Evolutionary conservation across 1,140 invertebrate genomes (phyloP).

Genomic region (Drosophila leontia): DNA sequence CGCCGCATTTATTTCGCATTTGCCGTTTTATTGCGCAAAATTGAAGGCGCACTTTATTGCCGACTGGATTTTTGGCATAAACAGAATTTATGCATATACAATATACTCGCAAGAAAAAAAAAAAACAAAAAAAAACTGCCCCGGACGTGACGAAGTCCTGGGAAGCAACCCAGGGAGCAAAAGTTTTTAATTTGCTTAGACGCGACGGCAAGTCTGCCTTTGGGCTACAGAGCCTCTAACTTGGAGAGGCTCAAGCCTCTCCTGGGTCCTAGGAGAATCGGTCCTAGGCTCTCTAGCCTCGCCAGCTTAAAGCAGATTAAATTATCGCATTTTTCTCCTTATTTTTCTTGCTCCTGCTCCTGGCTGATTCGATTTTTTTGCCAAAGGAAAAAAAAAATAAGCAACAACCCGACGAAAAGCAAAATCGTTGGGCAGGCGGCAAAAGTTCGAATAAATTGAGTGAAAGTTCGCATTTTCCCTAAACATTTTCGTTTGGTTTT

Average conservation of each 20-base stretch:
- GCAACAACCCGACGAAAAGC: constrained; percentile 6
- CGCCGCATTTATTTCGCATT: constrained; percentile 60
- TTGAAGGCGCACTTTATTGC: constrained; percentile 69
- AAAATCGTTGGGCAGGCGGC: constrained; percentile 38
- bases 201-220: constrained; percentile 36
- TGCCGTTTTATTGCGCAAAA: constrained; percentile 63
- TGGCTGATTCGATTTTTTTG: constrained; percentile 47
- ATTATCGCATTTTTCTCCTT: constrained; percentile 54
- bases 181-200: constrained; percentile 67
- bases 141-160: constrained; percentile 25
- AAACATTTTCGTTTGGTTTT: constrained; percentile 26
- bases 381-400: constrained; percentile 14
- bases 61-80: constrained; percentile 70
- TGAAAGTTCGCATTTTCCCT: constrained; percentile 55
- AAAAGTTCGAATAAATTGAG: constrained; percentile 64
- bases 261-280: constrained; percentile 24
- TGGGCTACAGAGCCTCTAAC: constrained; percentile 6
- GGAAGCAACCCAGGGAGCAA: constrained; percentile 20
- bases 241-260: not conserved
- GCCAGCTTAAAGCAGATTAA: constrained; percentile 56
- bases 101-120: constrained; percentile 31
- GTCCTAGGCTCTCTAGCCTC: constrained; percentile 5
- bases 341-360: constrained; percentile 18
- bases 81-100: constrained; percentile 62
- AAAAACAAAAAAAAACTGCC: constrained; percentile 1